Percentiles rank a stretch among this genome's conserved stretches.
Conservation (phyloP, 2,797 vertebrate species). For the Orestias chungarensis region DNA sequence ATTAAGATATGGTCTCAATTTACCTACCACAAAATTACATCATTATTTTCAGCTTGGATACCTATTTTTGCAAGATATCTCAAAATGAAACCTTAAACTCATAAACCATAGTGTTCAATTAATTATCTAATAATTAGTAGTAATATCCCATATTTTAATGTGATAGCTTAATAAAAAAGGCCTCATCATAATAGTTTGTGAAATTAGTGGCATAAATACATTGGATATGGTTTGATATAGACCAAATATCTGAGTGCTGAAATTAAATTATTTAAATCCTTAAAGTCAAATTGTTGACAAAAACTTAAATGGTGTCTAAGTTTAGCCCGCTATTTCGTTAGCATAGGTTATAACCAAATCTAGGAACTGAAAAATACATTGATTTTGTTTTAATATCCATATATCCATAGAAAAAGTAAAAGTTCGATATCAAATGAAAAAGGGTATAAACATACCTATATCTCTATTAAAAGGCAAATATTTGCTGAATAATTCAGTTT, state of each 20-base stretch:
- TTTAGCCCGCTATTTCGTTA: no score
- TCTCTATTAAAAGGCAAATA: background rate
- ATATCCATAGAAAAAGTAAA: background rate
- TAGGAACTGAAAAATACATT: background rate
- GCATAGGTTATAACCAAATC: background rate
- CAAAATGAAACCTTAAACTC: background rate
- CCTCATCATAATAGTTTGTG: no score
- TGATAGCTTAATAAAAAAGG: background rate
- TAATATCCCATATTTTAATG: background rate
- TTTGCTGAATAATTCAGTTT: constrained; percentile 66
- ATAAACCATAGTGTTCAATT: background rate
- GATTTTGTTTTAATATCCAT: background rate
- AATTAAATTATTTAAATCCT: no score
- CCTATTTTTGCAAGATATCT: no score
- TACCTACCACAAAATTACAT: background rate
- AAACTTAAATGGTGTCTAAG: no score
- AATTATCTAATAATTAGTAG: background rate
- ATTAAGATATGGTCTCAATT: background rate
- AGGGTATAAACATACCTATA: background rate
- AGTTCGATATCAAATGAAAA: background rate
- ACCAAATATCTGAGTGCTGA: no score
- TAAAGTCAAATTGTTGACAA: background rate
- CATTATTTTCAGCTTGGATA: background rate
- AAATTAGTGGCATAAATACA: background rate
- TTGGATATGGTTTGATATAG: background rate